Evolutionary conservation across 2,888 invertebrate genomes (phyloP).

Genomic region (Diarsia dahlii): DNA sequence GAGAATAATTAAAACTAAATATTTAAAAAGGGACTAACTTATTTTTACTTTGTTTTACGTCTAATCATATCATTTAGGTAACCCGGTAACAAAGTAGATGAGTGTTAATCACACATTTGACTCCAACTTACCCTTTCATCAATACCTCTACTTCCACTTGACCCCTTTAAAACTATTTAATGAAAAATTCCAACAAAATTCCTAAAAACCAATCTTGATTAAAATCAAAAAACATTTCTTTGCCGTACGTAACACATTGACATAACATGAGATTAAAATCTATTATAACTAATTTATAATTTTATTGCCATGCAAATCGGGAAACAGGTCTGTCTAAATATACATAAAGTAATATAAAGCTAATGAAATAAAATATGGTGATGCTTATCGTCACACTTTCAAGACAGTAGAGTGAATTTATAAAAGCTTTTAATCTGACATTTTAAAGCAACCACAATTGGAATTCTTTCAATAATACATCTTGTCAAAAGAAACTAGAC

Average conservation of each 20-base stretch:
- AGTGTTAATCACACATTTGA: neutral
- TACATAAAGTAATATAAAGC: conserved; percentile 14
- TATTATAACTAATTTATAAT: conserved; percentile 55
- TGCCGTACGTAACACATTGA: conserved; percentile 18
- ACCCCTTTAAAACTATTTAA: neutral
- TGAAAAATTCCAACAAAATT: neutral
- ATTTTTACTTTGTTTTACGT: neutral
- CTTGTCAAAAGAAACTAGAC: neutral
- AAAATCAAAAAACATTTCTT: conserved; percentile 1
- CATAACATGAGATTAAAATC: conserved; percentile 16
- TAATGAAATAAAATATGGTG: conserved; percentile 18
- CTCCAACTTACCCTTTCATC: neutral
- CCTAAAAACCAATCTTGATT: conserved; percentile 2
- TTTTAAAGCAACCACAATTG: neutral
- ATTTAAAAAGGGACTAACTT: no score
- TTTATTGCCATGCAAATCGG: conserved; percentile 55
- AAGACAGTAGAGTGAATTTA: neutral
- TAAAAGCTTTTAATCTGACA: neutral
- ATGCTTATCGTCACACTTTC: neutral
- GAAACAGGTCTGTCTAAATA: conserved; percentile 47
- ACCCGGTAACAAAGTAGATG: neutral
- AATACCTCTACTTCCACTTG: neutral
- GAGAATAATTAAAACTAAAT: no score
- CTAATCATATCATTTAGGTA: neutral
- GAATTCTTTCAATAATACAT: neutral